phyloP scores from a whole-genome alignment of 2,888 invertebrate species.

The Tortrix viridana region DNA sequence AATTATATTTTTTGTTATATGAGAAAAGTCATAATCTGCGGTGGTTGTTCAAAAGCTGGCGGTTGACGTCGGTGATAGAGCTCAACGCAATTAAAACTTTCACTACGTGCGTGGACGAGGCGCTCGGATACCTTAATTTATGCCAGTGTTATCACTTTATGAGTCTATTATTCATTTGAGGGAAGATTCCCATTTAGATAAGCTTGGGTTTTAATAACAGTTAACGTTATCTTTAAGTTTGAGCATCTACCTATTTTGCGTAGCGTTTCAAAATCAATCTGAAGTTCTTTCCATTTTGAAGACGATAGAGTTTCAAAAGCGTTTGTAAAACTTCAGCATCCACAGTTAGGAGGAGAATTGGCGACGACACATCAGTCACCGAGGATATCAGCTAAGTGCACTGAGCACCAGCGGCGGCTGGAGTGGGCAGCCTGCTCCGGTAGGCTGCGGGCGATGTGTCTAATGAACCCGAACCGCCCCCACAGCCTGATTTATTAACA shows the following conservation, averaged over 20 bases:
- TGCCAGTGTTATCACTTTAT: constrained; percentile 77
- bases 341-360: constrained; percentile 36
- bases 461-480: constrained; percentile 81
- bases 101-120: constrained; percentile 81
- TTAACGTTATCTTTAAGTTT: constrained; percentile 35
- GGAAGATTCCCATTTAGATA: constrained; percentile 64
- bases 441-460: constrained; percentile 79
- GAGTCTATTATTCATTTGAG: constrained; percentile 79
- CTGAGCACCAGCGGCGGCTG: constrained; percentile 66
- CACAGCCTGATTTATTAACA: constrained; percentile 82
- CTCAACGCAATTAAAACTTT: constrained; percentile 84
- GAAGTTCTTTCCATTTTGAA: not conserved
- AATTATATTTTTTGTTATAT: constrained; percentile 20
- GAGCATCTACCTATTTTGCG: constrained; percentile 14
- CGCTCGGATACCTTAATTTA: constrained; percentile 78
- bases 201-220: constrained; percentile 47
- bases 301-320: not conserved
- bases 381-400: constrained; percentile 71
- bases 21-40: constrained; percentile 55
- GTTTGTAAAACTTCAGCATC: not conserved
- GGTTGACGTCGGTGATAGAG: constrained; percentile 80
- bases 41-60: constrained; percentile 67
- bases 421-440: constrained; percentile 73
- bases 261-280: constrained; percentile 3
- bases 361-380: constrained; percentile 66